Percentiles rank a stretch among this genome's conserved stretches.
Evolutionary conservation across 2,888 invertebrate species (phyloP).

Genomic region (Hyposoter didymator): DNA sequence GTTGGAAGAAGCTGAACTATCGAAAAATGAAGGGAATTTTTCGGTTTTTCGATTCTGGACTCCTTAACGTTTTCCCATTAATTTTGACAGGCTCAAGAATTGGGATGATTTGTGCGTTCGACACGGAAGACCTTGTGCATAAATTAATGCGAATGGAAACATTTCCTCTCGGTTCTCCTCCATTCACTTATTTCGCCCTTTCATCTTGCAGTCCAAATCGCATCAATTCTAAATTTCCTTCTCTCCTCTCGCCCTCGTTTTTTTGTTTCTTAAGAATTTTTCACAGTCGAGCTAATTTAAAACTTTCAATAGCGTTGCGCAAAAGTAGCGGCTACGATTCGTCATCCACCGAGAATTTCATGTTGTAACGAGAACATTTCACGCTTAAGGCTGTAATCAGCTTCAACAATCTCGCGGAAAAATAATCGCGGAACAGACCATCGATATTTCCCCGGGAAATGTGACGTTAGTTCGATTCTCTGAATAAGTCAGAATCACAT

Average conservation of each 20-base stretch:
- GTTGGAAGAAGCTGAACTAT: not conserved
- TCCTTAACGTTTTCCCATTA: not conserved
- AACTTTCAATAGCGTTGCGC: not conserved
- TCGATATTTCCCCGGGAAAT: not conserved
- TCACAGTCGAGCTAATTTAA: conserved; percentile 24
- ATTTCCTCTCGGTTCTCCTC: conserved; percentile 30
- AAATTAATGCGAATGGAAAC: not conserved
- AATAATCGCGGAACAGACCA: conserved; percentile 10
- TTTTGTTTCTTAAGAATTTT: not conserved
- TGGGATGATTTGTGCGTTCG: too few species aligned
- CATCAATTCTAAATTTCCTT: conserved; percentile 29
- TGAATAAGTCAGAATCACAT: not conserved
- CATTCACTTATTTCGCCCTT: conserved; percentile 36
- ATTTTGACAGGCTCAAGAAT: not conserved
- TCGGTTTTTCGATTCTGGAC: not conserved
- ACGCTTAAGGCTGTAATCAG: conserved; percentile 5
- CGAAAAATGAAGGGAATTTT: not conserved
- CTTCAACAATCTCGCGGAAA: conserved; percentile 7
- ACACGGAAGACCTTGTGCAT: not conserved
- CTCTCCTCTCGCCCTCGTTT: not conserved
- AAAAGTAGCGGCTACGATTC: not conserved
- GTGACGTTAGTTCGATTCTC: conserved; percentile 3
- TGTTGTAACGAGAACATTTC: not conserved
- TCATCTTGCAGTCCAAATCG: conserved; percentile 30
- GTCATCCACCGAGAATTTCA: not conserved